phyloP scores from a whole-genome alignment of 2,797 vertebrate species.

The Fistularia commersonii region DNA sequence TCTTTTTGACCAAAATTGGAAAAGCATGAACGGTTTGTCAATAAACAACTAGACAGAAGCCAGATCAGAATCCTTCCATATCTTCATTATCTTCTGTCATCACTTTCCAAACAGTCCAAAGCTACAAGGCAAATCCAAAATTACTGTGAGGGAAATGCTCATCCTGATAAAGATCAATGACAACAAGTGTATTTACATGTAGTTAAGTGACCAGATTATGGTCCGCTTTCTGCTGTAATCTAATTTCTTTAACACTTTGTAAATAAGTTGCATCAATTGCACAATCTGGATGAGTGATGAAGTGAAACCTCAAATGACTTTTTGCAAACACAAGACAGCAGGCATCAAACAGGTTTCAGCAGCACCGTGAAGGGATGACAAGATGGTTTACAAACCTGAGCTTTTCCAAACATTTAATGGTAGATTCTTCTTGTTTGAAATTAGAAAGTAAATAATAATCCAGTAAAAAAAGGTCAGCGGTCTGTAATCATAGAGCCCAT shows the following conservation, averaged over 20 bases:
- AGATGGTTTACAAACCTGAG: no score
- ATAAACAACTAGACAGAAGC: conserved; percentile 2
- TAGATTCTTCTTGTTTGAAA: no score
- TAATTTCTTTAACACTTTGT: not conserved
- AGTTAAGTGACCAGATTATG: conserved; percentile 2
- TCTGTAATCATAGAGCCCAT: no score
- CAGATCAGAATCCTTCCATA: not conserved
- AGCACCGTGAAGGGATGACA: no score
- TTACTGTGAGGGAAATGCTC: conserved; percentile 4
- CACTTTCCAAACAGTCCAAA: conserved; percentile 2
- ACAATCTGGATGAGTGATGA: not conserved
- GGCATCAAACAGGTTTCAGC: not conserved
- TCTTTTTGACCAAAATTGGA: conserved; percentile 10
- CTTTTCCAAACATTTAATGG: no score
- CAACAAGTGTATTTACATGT: not conserved
- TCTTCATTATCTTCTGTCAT: not conserved
- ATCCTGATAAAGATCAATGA: not conserved
- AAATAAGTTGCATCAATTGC: not conserved
- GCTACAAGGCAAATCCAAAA: conserved; percentile 10
- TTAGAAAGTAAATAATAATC: no score
- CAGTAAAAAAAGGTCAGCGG: no score
- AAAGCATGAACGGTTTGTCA: conserved; percentile 8
- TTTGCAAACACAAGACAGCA: no score
- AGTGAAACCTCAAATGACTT: not conserved
- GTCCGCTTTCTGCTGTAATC: not conserved